These are phyloP conservation scores for Caprella mutica DNA, from an alignment of 2,888 invertebrate genomes.

Conservation along the genomic window DNA sequence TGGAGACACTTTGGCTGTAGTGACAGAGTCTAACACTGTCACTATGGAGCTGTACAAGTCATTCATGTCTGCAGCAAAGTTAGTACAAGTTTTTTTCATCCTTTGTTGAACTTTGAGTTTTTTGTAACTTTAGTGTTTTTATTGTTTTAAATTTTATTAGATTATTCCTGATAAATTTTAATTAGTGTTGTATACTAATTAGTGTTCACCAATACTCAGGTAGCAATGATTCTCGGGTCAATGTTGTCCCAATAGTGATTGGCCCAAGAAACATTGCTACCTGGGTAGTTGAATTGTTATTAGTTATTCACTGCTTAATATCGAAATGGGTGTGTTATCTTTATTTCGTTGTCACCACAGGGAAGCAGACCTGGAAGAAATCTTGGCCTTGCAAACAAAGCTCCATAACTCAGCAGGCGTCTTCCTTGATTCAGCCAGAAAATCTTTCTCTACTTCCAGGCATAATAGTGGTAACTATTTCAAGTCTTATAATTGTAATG, in stretches of 20 bases:
- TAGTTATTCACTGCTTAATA: background rate
- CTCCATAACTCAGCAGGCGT: slow-evolving; percentile 51
- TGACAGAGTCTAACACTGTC: slow-evolving; percentile 11
- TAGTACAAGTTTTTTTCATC: no score
- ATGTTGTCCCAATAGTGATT: no score
- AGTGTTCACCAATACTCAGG: background rate
- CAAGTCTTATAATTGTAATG: no score
- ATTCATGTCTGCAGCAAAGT: slow-evolving; percentile 33
- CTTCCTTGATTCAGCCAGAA: slow-evolving; percentile 45
- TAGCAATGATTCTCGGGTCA: no score
- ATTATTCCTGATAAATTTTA: no score
- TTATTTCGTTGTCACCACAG: slow-evolving; percentile 39
- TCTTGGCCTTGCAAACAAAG: slow-evolving; percentile 51
- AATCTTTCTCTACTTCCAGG: slow-evolving; percentile 1
- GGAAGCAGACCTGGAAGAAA: slow-evolving; percentile 55
- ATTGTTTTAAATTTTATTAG: no score
- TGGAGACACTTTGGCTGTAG: background rate
- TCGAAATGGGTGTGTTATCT: background rate
- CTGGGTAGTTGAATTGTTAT: no score
- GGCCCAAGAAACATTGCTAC: no score
- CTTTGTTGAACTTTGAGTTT: no score
- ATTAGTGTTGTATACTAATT: no score
- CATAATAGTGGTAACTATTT: no score
- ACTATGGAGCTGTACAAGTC: slow-evolving; percentile 32
- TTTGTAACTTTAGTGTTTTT: no score